Base-by-base conservation (phyloP, 2,797 vertebrate genomes). In the Falco cherrug region DNA sequence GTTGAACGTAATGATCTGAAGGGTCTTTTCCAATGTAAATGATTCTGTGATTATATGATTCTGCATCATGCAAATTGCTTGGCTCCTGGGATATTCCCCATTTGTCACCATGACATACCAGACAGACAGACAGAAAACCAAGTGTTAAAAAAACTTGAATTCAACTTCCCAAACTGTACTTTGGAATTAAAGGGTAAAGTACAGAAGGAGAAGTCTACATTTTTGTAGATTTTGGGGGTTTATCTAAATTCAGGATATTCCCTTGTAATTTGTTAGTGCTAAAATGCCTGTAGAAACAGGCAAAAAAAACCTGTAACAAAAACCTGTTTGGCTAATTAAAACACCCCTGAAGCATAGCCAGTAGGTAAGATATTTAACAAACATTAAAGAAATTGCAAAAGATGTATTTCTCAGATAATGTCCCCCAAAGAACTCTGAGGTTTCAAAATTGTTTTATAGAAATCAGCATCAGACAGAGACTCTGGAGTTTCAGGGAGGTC, bases 121-220 rank as follows among this genome's bases (percentile, higher is more conserved):
- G 90, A 89, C 63, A 93, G 87, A 85, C 63, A 93, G 87, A 85
- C 43, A 93, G 87, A 95, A 13, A 95, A 95, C 53, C 85, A 85
- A 93, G 77, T 86, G 57, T 91, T 57, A 56, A 56, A 76, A 70
- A 90, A 93, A 59, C 48, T 82, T 95, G 59, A 96, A 89, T 91
- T 93, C 79, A 69, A 47, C 67, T 95, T 96, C 60, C 29, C 41
- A 68, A 94, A 92, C 20, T 79, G 18, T 50, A 87, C 56, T 84
- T 78, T 43, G 41, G 24, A 91, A 93, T 86, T 73, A 95, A 96
- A 97, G 20, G 24, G 29, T 92, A 20, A 93, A 35, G 33, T 39
- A 9, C 24, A 78, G 76, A 57, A 79, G 12, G 8, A 84, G 37
- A 83, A 91, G 37, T 37, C 37, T 37, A 37, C 37, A 37, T 37